Conservation (phyloP, 2,113 vertebrate species). For the Heptranchias perlo region DNA sequence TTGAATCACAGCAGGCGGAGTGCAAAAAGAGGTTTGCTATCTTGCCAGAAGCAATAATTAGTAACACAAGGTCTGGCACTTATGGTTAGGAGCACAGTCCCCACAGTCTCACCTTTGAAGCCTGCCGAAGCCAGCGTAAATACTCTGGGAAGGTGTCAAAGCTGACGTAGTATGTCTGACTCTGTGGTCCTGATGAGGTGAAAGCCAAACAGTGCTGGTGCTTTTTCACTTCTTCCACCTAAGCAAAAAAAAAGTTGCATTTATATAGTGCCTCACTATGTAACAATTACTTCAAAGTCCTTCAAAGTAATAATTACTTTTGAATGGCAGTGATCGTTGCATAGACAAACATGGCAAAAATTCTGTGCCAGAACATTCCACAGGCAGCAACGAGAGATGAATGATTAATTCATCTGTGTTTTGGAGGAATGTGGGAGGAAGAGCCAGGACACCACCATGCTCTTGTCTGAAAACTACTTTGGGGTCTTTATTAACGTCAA, state of each 20-base stretch:
- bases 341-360: not conserved
- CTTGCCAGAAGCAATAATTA: conserved; percentile 25
- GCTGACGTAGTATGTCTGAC: conserved; percentile 94
- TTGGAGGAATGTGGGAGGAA: not conserved
- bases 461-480: not conserved
- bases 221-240: conserved; percentile 96
- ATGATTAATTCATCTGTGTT: not conserved
- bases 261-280: conserved; percentile 16
- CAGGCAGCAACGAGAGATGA: not conserved
- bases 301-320: not conserved
- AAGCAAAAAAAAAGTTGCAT: conserved; percentile 34
- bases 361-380: not conserved
- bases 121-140: conserved; percentile 89
- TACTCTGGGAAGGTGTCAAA: conserved; percentile 95
- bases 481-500: not conserved
- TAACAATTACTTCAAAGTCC: not conserved
- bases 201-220: conserved; percentile 96
- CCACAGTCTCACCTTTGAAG: conserved; percentile 76
- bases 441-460: not conserved
- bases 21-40: not conserved
- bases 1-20: conserved; percentile 17
- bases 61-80: not conserved
- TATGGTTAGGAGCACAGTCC: not conserved
- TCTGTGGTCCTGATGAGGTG: conserved; percentile 94
- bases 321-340: not conserved